A percentile compares a stretch with the other conserved stretches of the same genome.
Conservation (phyloP, 1,140 invertebrate genomes). For the Hylaeus anthracinus region DNA sequence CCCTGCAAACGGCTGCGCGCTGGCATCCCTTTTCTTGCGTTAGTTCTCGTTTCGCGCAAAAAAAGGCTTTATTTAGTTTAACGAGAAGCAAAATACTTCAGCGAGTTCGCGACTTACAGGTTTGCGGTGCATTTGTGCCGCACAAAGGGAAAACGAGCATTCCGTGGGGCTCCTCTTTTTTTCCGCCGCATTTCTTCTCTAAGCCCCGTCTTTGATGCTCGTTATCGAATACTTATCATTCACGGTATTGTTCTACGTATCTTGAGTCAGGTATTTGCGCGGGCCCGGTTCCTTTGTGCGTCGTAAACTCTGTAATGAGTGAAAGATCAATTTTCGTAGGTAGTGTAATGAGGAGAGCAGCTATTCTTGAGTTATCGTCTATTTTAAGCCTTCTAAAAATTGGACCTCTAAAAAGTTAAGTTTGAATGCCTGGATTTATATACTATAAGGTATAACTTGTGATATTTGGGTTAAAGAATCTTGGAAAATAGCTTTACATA, state of each 20-base stretch:
- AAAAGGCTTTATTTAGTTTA: slow-evolving; percentile 58
- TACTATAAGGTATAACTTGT: too few species aligned
- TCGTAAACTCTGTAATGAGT: not conserved
- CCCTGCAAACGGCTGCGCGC: slow-evolving; percentile 18
- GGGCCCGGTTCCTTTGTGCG: not conserved
- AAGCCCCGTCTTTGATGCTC: not conserved
- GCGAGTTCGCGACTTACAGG: slow-evolving; percentile 25
- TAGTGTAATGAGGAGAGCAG: not conserved
- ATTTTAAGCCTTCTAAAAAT: too few species aligned
- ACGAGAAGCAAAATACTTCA: slow-evolving; percentile 59
- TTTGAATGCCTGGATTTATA: too few species aligned
- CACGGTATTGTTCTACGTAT: not conserved
- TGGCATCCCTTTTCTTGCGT: slow-evolving; percentile 40
- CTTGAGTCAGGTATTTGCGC: not conserved
- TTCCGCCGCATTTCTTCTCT: not conserved
- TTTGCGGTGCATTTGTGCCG: slow-evolving; percentile 18
- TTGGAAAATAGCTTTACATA: too few species aligned
- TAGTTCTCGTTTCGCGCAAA: slow-evolving; percentile 29
- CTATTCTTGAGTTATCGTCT: too few species aligned
- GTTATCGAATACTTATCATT: slow-evolving; percentile 31
- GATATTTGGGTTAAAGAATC: too few species aligned
- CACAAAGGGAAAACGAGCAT: slow-evolving; percentile 25
- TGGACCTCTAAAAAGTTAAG: too few species aligned
- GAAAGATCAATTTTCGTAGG: not conserved
- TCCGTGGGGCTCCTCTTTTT: not conserved